phyloP scores from a whole-genome alignment of 2,113 vertebrate species.

The Dicentrarchus labrax region DNA sequence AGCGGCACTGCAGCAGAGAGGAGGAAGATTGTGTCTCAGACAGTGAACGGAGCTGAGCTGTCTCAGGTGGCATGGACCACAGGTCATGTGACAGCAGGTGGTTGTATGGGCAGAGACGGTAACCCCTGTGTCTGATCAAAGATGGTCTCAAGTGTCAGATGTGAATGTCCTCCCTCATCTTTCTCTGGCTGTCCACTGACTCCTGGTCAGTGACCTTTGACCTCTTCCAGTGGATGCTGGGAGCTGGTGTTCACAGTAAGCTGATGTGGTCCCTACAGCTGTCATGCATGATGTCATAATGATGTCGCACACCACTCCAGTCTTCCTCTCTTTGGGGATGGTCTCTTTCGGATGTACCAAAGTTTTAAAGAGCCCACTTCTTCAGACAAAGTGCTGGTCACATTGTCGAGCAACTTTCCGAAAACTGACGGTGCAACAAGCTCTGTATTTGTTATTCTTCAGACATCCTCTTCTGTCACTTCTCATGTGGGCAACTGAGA shows the following conservation, averaged over 20 bases:
- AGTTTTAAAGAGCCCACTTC: neutral
- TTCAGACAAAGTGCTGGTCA: neutral
- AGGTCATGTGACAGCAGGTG: neutral
- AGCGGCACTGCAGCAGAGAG: neutral
- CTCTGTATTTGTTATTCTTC: neutral
- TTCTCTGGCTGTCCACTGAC: neutral
- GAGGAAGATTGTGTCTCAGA: neutral
- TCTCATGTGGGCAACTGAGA: neutral
- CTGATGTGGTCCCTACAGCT: too few relatives aligned
- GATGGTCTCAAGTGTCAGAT: neutral
- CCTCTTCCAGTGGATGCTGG: neutral
- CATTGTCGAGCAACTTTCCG: neutral
- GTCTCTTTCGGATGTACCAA: neutral
- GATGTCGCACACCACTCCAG: too few relatives aligned
- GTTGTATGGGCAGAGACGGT: neutral
- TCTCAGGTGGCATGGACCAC: neutral
- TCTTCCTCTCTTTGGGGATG: neutral
- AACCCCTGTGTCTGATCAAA: neutral
- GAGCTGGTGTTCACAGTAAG: neutral
- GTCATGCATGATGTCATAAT: too few relatives aligned
- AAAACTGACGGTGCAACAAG: neutral
- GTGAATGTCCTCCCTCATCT: neutral
- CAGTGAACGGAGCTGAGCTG: neutral
- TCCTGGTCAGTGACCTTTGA: neutral
- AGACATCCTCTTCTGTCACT: neutral